Evolutionary conservation across 2,797 vertebrate species (phyloP).

Genomic region (Balearica regulorum): DNA sequence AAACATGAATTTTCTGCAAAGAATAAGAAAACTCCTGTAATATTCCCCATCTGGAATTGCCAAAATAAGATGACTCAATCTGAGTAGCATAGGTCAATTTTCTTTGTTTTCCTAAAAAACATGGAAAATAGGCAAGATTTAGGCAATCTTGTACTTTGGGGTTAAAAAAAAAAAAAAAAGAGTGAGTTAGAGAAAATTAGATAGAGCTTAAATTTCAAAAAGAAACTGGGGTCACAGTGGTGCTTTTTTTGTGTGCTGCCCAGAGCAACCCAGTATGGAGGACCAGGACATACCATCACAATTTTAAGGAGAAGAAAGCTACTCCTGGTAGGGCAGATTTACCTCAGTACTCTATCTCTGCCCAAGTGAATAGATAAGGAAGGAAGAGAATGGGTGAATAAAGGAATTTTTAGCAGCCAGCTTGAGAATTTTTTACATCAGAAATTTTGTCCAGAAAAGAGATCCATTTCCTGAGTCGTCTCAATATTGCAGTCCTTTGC

Average conservation of each 20-base stretch:
- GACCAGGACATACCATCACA: not conserved
- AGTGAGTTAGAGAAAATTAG: not conserved
- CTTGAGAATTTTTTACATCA: not conserved
- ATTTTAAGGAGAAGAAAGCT: not conserved
- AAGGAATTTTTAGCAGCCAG: not conserved
- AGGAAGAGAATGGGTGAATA: not conserved
- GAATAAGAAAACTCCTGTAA: not conserved
- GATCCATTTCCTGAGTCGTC: not conserved
- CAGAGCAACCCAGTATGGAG: not conserved
- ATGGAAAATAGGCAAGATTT: not conserved
- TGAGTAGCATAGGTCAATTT: not conserved
- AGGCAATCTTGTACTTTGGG: not conserved
- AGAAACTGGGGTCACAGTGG: not conserved
- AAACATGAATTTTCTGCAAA: not conserved
- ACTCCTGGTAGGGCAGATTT: not conserved
- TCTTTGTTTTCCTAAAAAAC: not conserved
- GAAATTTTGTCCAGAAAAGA: not conserved
- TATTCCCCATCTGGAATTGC: not conserved
- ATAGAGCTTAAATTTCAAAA: not conserved
- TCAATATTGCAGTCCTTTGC: not conserved
- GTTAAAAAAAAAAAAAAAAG: too few species aligned
- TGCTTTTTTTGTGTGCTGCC: not conserved
- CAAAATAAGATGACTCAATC: not conserved
- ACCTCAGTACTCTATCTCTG: not conserved
- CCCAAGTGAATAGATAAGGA: not conserved